Percentiles rank a stretch among this genome's conserved stretches.
Evolutionary conservation across 64 coral and sea anemone species (phyloP).

Genomic region (Dendronephthya gigantea): DNA sequence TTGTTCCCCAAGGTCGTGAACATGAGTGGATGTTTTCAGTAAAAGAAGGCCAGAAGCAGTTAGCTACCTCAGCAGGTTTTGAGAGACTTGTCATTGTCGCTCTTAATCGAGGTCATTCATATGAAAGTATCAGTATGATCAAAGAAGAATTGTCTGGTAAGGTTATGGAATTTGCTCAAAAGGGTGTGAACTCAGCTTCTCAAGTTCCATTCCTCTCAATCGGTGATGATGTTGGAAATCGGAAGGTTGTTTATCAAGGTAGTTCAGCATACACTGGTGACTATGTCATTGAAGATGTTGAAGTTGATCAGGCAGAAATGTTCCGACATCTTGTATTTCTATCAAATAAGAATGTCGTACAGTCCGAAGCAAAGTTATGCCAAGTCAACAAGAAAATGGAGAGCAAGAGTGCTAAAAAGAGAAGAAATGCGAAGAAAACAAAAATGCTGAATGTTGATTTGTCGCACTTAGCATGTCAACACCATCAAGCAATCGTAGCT

Average conservation of each 20-base stretch:
- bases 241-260: slow-evolving; percentile 56
- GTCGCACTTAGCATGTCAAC: slow-evolving; percentile 52
- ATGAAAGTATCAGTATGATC: slow-evolving; percentile 51
- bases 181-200: slow-evolving; percentile 22
- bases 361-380: slow-evolving; percentile 61
- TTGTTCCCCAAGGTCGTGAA: slow-evolving; percentile 88
- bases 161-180: slow-evolving; percentile 82
- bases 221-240: slow-evolving; percentile 73
- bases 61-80: slow-evolving; percentile 52
- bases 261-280: slow-evolving; percentile 43
- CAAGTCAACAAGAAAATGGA: slow-evolving; percentile 7
- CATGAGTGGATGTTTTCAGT: slow-evolving; percentile 71
- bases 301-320: slow-evolving; percentile 51
- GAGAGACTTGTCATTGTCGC: slow-evolving; percentile 59
- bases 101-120: slow-evolving; percentile 56
- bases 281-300: slow-evolving; percentile 76
- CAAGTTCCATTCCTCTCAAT: slow-evolving; percentile 69
- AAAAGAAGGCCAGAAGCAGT: slow-evolving; percentile 48
- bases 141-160: slow-evolving; percentile 72
- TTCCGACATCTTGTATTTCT: slow-evolving; percentile 64
- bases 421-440: slow-evolving; percentile 16
- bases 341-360: slow-evolving; percentile 53
- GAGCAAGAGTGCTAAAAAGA: slow-evolving; percentile 53
- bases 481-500: slow-evolving; percentile 64
- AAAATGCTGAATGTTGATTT: slow-evolving; percentile 31